Conservation (phyloP, 2,797 vertebrate species). For the Squalus acanthias region DNA sequence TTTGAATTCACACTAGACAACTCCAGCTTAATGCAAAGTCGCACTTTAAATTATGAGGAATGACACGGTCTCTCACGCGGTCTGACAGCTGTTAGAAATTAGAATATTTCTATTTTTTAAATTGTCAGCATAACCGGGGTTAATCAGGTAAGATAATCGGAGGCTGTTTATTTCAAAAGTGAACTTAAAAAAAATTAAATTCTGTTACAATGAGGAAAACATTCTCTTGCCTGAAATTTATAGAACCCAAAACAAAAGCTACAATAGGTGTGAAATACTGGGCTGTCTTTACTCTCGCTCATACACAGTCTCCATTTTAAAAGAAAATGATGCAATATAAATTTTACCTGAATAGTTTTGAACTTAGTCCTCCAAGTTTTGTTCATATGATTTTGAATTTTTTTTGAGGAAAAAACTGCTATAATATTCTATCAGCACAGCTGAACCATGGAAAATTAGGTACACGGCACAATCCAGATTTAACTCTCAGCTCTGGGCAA, state of each 20-base stretch:
- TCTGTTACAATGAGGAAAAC: background rate
- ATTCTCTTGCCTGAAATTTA: background rate
- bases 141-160: background rate
- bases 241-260: background rate
- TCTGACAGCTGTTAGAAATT: background rate
- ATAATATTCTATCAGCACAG: background rate
- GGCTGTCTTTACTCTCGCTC: background rate
- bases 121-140: background rate
- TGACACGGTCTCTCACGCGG: background rate
- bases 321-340: background rate
- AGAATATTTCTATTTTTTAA: background rate
- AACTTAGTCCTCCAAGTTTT: background rate
- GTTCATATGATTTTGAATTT: background rate
- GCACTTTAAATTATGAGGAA: background rate
- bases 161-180: background rate
- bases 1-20: background rate
- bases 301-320: background rate
- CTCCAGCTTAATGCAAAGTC: background rate
- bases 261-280: background rate
- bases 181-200: background rate
- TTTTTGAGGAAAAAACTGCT: background rate
- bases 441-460: background rate
- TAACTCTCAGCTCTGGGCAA: background rate
- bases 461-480: background rate
- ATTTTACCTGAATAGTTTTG: background rate